Evolutionary conservation across 2,888 invertebrate species (phyloP).

Genomic region (Vesta saturnalis): DNA sequence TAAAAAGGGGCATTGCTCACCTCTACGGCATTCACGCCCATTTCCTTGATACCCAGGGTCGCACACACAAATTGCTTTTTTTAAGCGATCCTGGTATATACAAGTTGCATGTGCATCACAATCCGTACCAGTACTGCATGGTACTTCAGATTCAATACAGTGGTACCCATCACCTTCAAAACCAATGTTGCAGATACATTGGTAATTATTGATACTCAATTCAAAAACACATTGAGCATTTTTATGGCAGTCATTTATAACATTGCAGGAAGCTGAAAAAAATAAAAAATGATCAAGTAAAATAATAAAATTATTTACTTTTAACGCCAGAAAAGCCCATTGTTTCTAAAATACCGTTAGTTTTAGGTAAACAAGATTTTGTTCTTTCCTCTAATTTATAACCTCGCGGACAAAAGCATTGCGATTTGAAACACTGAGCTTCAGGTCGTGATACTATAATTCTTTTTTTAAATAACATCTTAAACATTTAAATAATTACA

Average conservation of each 20-base stretch:
- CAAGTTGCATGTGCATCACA: slow-evolving; percentile 83
- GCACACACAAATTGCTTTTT: slow-evolving; percentile 79
- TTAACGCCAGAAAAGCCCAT: slow-evolving; percentile 60
- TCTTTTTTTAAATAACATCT: not conserved
- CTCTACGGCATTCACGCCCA: slow-evolving; percentile 78
- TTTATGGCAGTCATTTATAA: slow-evolving; percentile 81
- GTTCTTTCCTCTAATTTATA: slow-evolving; percentile 56
- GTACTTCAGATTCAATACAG: slow-evolving; percentile 70
- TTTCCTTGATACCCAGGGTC: slow-evolving; percentile 84
- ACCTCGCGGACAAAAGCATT: slow-evolving; percentile 63
- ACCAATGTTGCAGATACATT: slow-evolving; percentile 84
- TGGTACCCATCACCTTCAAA: slow-evolving; percentile 85
- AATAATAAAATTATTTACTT: slow-evolving; percentile 35
- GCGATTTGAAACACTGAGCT: slow-evolving; percentile 59
- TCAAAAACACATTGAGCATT: slow-evolving; percentile 81
- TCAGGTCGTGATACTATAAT: slow-evolving; percentile 40
- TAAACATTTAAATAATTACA: slow-evolving; percentile 19
- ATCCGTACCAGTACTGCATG: slow-evolving; percentile 68
- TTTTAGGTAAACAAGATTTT: slow-evolving; percentile 58
- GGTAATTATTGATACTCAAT: slow-evolving; percentile 65
- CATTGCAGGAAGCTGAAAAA: slow-evolving; percentile 76
- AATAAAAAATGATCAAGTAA: not conserved
- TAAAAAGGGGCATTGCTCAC: slow-evolving; percentile 54
- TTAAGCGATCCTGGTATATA: slow-evolving; percentile 71
- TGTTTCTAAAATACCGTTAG: slow-evolving; percentile 55